Base-by-base conservation (phyloP, 2,797 vertebrate genomes). In the Periophthalmus magnuspinnatus region DNA sequence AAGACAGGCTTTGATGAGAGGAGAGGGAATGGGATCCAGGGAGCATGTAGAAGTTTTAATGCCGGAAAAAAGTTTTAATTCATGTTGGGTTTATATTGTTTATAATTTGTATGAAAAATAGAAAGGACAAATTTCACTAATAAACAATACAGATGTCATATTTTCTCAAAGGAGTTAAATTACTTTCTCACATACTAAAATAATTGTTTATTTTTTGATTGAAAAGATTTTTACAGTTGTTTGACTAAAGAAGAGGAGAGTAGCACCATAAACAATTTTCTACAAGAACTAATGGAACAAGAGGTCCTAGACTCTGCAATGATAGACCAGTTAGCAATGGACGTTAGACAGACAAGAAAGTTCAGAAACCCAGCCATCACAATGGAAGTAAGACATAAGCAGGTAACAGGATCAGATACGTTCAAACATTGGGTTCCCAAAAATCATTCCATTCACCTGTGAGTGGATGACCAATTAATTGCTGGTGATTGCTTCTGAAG, bases 361-460 rank as follows among this genome's bases (percentile, higher is more conserved):
- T 78, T 88, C 69, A 87, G 74, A 82, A 90, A 97, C 89, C 95
- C 96, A 2, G 79, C 78, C 16, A 59, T 98, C 85, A 94, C 91
- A 77, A 98, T 98, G 96, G 95, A 98, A 81, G 91, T 95, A 63
- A 94, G 96, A 70, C 97, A 98, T 86, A 90, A 94, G 79, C 95
- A 96, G 95, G 96, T 98, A 45, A 21, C 14, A 24, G 55, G 91
- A 55, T 55, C 52, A 55, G 16, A 48, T 16, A 17, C 55, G 19
- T 52, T 52, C 50, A 52, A 52, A 21, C 41, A 6, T 36, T 17
- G 33, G 45, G 4, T 24, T n/a, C 56, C 55, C 14, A 58, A 58
- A 33, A n/a, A 32, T 11, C 65, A 21, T n/a, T 1, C 1, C 6
- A n/a, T 71, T 47, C 2, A 21, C n/a, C 0, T 0, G 67, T 16